Conservation (phyloP, 2,113 vertebrate species). For the Pelodiscus sinensis region DNA sequence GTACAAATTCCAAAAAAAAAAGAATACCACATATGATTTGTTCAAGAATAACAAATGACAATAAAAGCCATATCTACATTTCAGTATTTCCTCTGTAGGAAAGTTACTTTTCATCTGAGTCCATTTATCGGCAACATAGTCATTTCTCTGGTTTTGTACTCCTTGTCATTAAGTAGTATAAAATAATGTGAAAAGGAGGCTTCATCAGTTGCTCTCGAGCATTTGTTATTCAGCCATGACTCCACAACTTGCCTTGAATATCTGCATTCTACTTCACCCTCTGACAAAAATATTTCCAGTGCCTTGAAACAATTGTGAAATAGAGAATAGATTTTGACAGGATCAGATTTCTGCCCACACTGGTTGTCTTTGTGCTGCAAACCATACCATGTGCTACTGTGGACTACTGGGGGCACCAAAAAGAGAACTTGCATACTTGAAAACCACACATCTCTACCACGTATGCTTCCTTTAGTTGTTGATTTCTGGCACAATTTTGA, state of each 20-base stretch:
- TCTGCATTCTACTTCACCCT: not conserved
- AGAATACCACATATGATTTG: not conserved
- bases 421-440: constrained; percentile 16
- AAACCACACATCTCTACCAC: constrained; percentile 22
- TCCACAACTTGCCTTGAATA: not conserved
- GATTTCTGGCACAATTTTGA: constrained; percentile 37
- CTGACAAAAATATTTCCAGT: not conserved
- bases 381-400: not conserved
- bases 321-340: not conserved
- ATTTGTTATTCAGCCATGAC: not conserved
- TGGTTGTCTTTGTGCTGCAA: not conserved
- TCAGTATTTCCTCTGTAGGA: not conserved
- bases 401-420: not conserved
- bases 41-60: not conserved
- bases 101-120: not conserved
- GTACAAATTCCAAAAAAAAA: not conserved
- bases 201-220: not conserved
- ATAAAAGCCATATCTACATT: not conserved
- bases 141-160: not conserved
- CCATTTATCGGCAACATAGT: not conserved
- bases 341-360: not conserved
- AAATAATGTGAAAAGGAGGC: not conserved
- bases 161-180: not conserved
- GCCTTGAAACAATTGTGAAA: not conserved
- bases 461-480: not conserved